Base-by-base conservation (phyloP, 2,888 invertebrate species). In the Hirtodrosophila trivittata region DNA sequence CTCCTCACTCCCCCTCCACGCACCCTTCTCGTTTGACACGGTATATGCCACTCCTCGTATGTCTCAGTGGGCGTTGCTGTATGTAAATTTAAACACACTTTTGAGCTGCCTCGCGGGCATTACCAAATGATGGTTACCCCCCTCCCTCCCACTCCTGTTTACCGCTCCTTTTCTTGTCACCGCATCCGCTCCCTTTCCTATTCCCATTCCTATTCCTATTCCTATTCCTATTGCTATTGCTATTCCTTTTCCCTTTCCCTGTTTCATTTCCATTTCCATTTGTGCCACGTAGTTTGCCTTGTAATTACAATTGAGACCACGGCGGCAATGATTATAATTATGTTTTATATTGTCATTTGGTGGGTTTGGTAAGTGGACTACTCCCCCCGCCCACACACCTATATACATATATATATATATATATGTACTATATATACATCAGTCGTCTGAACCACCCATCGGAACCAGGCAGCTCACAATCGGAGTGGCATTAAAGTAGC, bases 321-420 rank as follows among this genome's bases (percentile, higher is more conserved):
- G 47, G 75, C 77, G 65, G 72, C 83, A 81, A 87, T 86, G 77
- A 77, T 86, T 88, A 85, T 88, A 88, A 88, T 88, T 88, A 80
- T 83, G 80, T 76, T 72, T 72, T 72, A 67, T 72, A 78, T 70
- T 82, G 80, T 77, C 74, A 74, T 64, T 57, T 46, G 46, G 46
- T 37, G 77, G 58, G 59, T 32, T 35, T 38, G 54, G 54, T 3
- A 59, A 59, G 63, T 57, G 56, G 43, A 46, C 41, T 30, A 13
- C 39, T 28, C 28, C 9, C 8, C 1, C 12, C 13, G 9, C 33
- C 16, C 8, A 12, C 16, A n/a, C 13, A 12, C 8, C 13, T 25
- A 25, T 25, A 3, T 6, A 25, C 3, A 9, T 7, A n/a, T 28
- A 28, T 28, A n/a, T 28, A 21, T 5, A 21, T 21, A 21, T 21